These are phyloP conservation scores for Esox masquinongy DNA, from an alignment of 2,797 vertebrate species.

Conservation along the genomic window DNA sequence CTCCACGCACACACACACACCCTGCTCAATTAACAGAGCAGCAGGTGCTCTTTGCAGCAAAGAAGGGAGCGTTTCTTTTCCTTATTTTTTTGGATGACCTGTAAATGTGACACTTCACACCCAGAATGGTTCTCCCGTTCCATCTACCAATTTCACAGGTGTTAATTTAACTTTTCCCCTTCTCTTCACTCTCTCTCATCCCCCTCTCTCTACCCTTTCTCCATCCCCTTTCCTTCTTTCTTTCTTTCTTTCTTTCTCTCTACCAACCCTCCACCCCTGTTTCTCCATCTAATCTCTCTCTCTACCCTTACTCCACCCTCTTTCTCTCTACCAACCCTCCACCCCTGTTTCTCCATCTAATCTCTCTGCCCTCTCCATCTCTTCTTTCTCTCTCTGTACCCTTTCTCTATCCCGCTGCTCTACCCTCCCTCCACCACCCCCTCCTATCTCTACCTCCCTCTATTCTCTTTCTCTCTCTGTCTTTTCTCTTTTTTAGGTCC, in stretches of 20 bases:
- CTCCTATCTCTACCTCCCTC: slow-evolving; percentile 26
- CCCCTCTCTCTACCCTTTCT: slow-evolving; percentile 34
- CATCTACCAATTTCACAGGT: slow-evolving; percentile 92
- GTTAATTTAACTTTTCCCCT: slow-evolving; percentile 89
- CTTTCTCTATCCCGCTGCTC: slow-evolving; percentile 1
- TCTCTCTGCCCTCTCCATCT: slow-evolving; percentile 31
- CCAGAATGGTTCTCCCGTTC: slow-evolving; percentile 85
- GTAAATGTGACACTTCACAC: slow-evolving; percentile 89
- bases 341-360: slow-evolving; percentile 43
- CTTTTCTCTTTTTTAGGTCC: slow-evolving; percentile 82
- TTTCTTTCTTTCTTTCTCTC: slow-evolving; percentile 39
- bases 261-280: slow-evolving; percentile 28
- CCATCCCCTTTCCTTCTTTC: slow-evolving; percentile 45
- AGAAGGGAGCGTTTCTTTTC: slow-evolving; percentile 76
- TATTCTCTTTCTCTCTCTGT: slow-evolving; percentile 48
- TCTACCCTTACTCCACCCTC: slow-evolving; percentile 15
- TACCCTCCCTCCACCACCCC: slow-evolving; percentile 14
- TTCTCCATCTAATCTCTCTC: slow-evolving; percentile 23
- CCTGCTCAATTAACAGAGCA: slow-evolving; percentile 94
- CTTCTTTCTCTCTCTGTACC: slow-evolving; percentile 55
- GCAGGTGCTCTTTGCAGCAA: slow-evolving; percentile 88
- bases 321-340: slow-evolving; percentile 24
- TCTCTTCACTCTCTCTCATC: slow-evolving; percentile 33
- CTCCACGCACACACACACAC: slow-evolving; percentile 52
- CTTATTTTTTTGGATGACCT: slow-evolving; percentile 77